phyloP scores from a whole-genome alignment of 2,113 vertebrate genomes.

The Aspiorhynchus laticeps region DNA sequence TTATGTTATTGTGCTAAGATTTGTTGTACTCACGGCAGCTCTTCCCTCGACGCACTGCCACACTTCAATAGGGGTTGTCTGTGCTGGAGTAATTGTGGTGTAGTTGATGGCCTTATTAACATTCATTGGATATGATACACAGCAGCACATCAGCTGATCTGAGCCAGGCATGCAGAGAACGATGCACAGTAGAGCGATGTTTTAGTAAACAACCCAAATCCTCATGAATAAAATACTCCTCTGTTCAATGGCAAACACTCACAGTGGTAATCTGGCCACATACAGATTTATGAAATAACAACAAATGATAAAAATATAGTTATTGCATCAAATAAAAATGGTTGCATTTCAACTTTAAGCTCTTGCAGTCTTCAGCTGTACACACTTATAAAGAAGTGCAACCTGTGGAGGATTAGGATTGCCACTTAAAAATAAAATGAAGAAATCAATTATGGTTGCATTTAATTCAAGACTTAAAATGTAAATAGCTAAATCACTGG shows the following conservation, averaged over 20 bases:
- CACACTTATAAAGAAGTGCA: background rate
- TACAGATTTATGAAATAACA: constrained; percentile 3
- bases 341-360: background rate
- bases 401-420: background rate
- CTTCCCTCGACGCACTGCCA: background rate
- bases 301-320: background rate
- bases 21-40: background rate
- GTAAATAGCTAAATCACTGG: background rate
- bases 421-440: background rate
- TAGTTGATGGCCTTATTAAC: constrained; percentile 25
- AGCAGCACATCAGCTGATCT: constrained; percentile 29
- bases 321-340: background rate
- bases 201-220: background rate
- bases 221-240: background rate
- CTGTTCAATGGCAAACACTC: background rate
- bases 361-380: background rate
- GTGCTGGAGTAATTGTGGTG: constrained; percentile 24
- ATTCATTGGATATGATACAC: constrained; percentile 16
- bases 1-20: background rate
- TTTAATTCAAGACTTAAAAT: background rate
- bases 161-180: constrained; percentile 1
- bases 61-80: background rate
- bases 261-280: background rate
- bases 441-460: background rate
- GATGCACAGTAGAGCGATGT: background rate